Conservation (phyloP, 2,797 vertebrate genomes). For the Danio jaintianensis region DNA sequence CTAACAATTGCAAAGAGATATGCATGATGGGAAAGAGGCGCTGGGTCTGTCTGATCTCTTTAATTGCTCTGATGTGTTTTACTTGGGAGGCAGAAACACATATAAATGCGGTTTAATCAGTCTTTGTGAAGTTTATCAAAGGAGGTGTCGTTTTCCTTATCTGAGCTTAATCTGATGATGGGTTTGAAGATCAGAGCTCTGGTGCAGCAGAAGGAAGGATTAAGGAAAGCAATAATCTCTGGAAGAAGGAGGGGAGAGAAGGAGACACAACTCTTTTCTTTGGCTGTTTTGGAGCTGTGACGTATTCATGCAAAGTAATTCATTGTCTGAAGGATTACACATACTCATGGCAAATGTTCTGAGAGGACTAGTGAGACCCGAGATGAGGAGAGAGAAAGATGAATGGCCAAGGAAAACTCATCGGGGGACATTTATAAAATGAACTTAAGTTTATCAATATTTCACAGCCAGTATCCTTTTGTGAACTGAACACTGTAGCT, state of each 20-base stretch:
- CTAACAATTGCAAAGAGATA: background rate
- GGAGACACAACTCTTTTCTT: slow-evolving; percentile 33
- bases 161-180: slow-evolving; percentile 55
- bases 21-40: slow-evolving; percentile 22
- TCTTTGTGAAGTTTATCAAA: slow-evolving; percentile 57
- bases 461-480: background rate
- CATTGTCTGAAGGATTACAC: slow-evolving; percentile 28
- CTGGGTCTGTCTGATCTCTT: slow-evolving; percentile 38
- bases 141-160: slow-evolving; percentile 57
- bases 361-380: background rate
- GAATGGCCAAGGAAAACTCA: slow-evolving; percentile 19
- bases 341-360: background rate
- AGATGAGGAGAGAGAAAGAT: background rate
- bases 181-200: slow-evolving; percentile 42
- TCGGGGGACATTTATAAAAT: background rate
- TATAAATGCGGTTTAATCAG: slow-evolving; percentile 46
- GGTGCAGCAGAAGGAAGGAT: slow-evolving; percentile 43
- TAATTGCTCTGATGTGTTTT: slow-evolving; percentile 51
- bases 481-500: background rate
- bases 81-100: slow-evolving; percentile 25
- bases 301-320: slow-evolving; percentile 17
- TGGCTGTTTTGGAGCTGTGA: slow-evolving; percentile 8
- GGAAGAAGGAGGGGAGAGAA: slow-evolving; percentile 23
- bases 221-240: slow-evolving; percentile 52
- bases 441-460: background rate